Base-by-base conservation (phyloP, 2,888 invertebrate genomes). In the Drosophila monieri region DNA sequence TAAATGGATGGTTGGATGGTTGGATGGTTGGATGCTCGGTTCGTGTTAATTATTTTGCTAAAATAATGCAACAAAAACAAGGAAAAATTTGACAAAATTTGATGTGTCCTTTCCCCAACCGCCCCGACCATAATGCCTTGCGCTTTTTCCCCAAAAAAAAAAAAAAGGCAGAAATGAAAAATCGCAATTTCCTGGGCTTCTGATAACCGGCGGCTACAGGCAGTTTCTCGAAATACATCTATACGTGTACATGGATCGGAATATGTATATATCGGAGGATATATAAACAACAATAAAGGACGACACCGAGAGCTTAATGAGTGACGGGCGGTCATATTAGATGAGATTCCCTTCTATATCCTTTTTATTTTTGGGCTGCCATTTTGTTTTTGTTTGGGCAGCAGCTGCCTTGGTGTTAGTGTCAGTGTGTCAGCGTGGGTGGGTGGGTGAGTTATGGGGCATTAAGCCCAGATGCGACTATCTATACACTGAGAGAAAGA, bases 251-350 rank as follows among this genome's bases (percentile, higher is more conserved):
- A 53, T 35, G 47, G 37, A 49, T 35, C 35, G 15, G 14, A 3
- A n/a, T 39, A 15, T 6, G 14, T 18, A 49, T 65, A 80, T 48
- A 67, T 54, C 65, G 55, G 68, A 35, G 35, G 9, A 66, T 23
- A 49, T 35, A 48, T 41, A 49, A 62, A 53, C 58, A 44, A 67
- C 46, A 39, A 76, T 65, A 58, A 55, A 53, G 69, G 78, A 73
- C 85, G 80, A 65, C 74, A 76, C 65, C 55, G 69, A 68, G 73
- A 78, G 80, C 85, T 85, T 83, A 83, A 83, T 83, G 81, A 83
- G 85, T 83, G 81, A 83, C 85, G 85, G 80, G 67, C 83, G 81
- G 85, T 80, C 81, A 83, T 83, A 83, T 83, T 83, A 83, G 81
- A 83, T 71, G 74, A 44, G 57, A 54, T 48, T 15, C 27, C 32